Percentiles rank a stretch among this genome's conserved stretches.
Evolutionary conservation across 2,113 vertebrate species (phyloP).

Genomic region (Lipophrys pholis): DNA sequence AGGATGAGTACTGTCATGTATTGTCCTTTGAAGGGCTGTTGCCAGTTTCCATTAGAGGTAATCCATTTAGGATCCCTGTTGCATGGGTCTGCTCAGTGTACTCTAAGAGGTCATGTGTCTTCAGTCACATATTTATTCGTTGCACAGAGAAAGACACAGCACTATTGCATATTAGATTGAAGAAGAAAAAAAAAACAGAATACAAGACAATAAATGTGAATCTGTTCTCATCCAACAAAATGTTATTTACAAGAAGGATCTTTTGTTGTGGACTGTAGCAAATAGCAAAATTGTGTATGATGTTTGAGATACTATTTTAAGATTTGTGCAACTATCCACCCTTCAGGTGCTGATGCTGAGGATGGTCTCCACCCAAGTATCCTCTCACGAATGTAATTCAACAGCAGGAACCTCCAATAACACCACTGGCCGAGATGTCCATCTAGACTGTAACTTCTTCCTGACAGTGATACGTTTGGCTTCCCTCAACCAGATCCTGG

Average conservation of each 20-base stretch:
- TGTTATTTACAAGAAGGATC: too few relatives aligned
- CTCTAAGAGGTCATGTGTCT: conserved; percentile 58
- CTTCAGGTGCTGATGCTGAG: conserved; percentile 90
- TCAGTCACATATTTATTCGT: conserved; percentile 51
- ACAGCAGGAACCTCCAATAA: rapidly evolving
- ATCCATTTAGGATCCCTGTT: conserved; percentile 71
- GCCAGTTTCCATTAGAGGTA: conserved; percentile 57
- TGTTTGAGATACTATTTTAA: not conserved
- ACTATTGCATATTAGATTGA: not conserved
- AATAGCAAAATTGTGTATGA: too few relatives aligned
- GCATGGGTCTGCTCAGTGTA: conserved; percentile 52
- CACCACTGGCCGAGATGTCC: conserved; percentile 52
- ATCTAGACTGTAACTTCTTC: conserved; percentile 88
- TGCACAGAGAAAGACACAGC: conserved; percentile 23
- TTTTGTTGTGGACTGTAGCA: too few relatives aligned
- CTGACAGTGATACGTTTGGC: conserved; percentile 92
- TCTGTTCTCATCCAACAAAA: too few relatives aligned
- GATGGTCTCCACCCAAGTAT: conserved; percentile 87
- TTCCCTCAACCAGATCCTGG: conserved; percentile 97
- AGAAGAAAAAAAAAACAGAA: not conserved
- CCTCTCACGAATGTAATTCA: conserved; percentile 85
- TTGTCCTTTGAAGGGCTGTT: conserved; percentile 48
- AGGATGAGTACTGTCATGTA: not conserved
- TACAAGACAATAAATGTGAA: not conserved
- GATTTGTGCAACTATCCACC: not conserved